Base-by-base conservation (phyloP, 2,113 vertebrate genomes). In the Lutjanus erythropterus region DNA sequence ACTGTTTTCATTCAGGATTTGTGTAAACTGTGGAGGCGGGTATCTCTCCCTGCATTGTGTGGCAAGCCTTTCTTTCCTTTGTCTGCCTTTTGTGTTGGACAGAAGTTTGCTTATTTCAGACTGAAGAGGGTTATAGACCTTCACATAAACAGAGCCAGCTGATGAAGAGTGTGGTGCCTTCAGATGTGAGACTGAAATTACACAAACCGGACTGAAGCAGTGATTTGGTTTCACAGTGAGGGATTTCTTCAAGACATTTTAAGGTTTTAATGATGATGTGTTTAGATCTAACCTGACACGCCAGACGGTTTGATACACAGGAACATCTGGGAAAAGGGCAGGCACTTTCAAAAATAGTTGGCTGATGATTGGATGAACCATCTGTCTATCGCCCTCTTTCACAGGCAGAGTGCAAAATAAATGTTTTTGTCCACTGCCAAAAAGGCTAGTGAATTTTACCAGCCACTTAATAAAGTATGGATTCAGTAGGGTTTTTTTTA, bases 1-100 rank as follows among this genome's bases (percentile, higher is more conserved):
- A 93, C 92, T 93, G 93, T 95, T 95, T 95, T 94, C 93, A 90
- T 94, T 93, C 46, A 19, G 87, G 86, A 86, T 93, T 93, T 95
- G 90, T 95, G 90, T 95, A 95, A 95, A 95, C 95, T 94, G 78
- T 93, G 81, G 88, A 88, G 88, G 84, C 65, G 70, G 69, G 72
- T 89, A 87, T 89, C 80, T 90, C 84, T 68, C 42, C 59, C 47
- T 47, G 62, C 76, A 75, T 82, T 80, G 75, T 85, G 70, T 50
- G 58, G 75, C 47, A 41, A 71, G 74, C 52, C 39, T 62, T 67
- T 88, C 75, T 74, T 78, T 83, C 80, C 67, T 90, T 79, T 85
- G 69, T 91, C 62, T 78, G 62, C 25, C 59, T 69, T 86, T 83
- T 74, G 82, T 83, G 75, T 41, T 33, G 21, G 27, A 73, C 72